These are phyloP conservation scores for Caenorhabditis afra DNA, from an alignment of 2,888 invertebrate genomes.

Conservation along the genomic window DNA sequence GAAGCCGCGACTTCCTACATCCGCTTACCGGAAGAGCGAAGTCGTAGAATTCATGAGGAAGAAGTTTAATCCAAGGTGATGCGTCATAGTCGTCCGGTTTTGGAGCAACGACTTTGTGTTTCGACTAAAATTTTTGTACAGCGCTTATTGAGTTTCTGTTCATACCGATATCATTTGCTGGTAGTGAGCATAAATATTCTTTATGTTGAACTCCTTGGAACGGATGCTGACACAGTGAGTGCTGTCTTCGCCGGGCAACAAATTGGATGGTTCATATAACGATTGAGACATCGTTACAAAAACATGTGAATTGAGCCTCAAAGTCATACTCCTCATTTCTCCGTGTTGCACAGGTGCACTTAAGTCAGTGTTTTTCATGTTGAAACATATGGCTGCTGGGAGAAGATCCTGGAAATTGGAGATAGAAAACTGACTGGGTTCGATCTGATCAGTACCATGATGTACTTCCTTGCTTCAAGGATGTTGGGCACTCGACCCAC, in stretches of 20 bases:
- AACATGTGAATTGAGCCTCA: background rate
- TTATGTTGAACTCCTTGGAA: conserved; percentile 51
- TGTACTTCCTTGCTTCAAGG: conserved; percentile 34
- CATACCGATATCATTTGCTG: conserved; percentile 22
- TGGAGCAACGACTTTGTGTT: conserved; percentile 21
- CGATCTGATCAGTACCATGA: conserved; percentile 27
- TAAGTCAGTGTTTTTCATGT: conserved; percentile 36
- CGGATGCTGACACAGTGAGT: conserved; percentile 37
- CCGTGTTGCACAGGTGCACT: too few relatives aligned
- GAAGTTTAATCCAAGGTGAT: conserved; percentile 22
- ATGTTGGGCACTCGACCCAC: conserved; percentile 24
- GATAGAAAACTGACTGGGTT: too few relatives aligned
- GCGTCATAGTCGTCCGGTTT: conserved; percentile 27
- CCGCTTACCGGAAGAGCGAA: conserved; percentile 15
- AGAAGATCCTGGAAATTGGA: conserved; percentile 35
- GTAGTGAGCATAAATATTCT: conserved; percentile 28
- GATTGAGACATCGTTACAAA: conserved; percentile 25
- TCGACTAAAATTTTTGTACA: too few relatives aligned
- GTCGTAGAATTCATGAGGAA: background rate
- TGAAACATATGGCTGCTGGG: conserved; percentile 36
- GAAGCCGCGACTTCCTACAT: background rate
- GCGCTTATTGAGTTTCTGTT: too few relatives aligned
- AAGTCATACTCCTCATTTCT: background rate
- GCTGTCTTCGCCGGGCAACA: conserved; percentile 26
- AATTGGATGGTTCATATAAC: conserved; percentile 26